phyloP scores from a whole-genome alignment of 2,797 vertebrate genomes.

The Peromyscus melanophrys region DNA sequence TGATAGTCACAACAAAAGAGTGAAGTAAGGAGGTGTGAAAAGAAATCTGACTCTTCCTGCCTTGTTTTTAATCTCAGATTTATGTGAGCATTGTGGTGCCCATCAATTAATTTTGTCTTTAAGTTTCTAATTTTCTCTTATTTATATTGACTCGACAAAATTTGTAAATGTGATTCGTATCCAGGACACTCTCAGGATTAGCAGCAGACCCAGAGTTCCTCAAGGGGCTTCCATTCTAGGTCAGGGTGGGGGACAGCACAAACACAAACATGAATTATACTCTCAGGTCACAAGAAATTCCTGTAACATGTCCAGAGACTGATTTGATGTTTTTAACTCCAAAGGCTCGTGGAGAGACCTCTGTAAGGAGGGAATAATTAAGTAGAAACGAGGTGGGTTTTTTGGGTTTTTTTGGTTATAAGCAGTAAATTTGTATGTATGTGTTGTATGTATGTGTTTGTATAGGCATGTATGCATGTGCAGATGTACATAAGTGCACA shows the following conservation, averaged over 20 bases:
- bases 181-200: not conserved
- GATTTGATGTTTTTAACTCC: not conserved
- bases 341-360: not conserved
- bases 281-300: not conserved
- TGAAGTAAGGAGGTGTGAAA: not conserved
- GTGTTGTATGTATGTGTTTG: not conserved
- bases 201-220: not conserved
- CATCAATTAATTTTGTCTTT: not conserved
- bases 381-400: not conserved
- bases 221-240: not conserved
- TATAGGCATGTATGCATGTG: not conserved
- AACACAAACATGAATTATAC: not conserved
- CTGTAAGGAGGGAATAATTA: not conserved
- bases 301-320: not conserved
- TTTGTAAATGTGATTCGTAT: not conserved
- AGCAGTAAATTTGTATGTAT: not conserved
- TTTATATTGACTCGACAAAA: not conserved
- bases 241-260: not conserved
- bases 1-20: not conserved
- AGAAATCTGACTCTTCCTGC: not conserved
- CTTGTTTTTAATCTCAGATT: not conserved
- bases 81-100: not conserved
- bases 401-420: not conserved
- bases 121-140: constrained; percentile 11
- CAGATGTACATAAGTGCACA: not conserved